Conservation (phyloP, 92 coral and sea anemone species). For the Phenganax subtilis region DNA sequence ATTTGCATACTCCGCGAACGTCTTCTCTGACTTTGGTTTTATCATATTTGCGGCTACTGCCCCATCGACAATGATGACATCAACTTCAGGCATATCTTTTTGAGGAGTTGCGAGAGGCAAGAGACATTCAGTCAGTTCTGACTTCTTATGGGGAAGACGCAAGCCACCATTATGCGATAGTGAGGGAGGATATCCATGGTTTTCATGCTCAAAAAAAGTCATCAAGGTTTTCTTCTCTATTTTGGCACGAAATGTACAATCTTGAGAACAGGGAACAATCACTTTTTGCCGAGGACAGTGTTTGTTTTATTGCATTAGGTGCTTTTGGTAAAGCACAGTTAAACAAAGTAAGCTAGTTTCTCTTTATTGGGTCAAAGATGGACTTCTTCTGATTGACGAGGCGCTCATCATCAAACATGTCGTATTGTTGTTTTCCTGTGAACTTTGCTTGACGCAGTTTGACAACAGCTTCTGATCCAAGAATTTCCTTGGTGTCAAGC, state of each 20-base stretch:
- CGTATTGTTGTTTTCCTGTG: slow-evolving; percentile 42
- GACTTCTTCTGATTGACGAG: slow-evolving; percentile 38
- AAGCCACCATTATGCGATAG: slow-evolving; percentile 42
- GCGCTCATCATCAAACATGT: slow-evolving; percentile 41
- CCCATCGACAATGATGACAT: slow-evolving; percentile 45
- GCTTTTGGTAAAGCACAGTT: slow-evolving; percentile 9
- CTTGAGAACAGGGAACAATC: slow-evolving; percentile 39
- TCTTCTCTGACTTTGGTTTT: slow-evolving; percentile 43
- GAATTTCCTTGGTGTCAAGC: slow-evolving; percentile 46
- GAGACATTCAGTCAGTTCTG: slow-evolving; percentile 42
- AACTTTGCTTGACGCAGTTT: slow-evolving; percentile 35
- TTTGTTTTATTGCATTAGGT: slow-evolving; percentile 28
- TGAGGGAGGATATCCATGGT: slow-evolving; percentile 47
- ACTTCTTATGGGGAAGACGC: slow-evolving; percentile 41
- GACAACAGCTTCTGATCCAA: slow-evolving; percentile 26
- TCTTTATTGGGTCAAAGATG: slow-evolving; percentile 46
- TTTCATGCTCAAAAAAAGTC: slow-evolving; percentile 52
- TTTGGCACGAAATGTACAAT: slow-evolving; percentile 45
- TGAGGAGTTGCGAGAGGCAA: neutral
- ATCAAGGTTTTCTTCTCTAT: slow-evolving; percentile 44
- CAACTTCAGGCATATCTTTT: neutral
- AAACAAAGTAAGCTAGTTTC: slow-evolving; percentile 57
- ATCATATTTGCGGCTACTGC: slow-evolving; percentile 62
- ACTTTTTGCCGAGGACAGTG: slow-evolving; percentile 37
- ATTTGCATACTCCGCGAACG: slow-evolving; percentile 49